Conservation (phyloP, 2,113 vertebrate genomes). For the Rhabdomys dilectus region DNA sequence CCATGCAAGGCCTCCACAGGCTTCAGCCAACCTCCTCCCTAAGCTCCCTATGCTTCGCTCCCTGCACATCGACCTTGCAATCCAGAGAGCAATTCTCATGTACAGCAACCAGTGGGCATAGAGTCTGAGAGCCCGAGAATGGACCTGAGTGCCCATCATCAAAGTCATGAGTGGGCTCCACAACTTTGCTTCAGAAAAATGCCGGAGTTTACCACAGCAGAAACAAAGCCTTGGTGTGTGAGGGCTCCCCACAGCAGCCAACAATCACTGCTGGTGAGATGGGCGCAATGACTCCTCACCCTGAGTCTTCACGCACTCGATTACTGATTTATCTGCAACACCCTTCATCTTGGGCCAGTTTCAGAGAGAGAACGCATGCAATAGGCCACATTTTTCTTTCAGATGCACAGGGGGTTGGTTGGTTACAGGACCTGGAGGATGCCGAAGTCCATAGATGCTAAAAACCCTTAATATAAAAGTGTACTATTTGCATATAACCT, state of each 20-base stretch:
- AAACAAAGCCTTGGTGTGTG: no score
- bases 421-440: background rate
- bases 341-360: background rate
- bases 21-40: background rate
- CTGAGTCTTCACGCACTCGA: background rate
- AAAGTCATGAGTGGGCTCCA: background rate
- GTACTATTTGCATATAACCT: background rate
- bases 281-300: background rate
- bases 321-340: background rate
- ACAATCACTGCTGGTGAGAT: background rate
- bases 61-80: background rate
- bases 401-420: background rate
- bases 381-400: background rate
- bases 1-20: background rate
- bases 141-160: background rate
- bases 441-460: background rate
- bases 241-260: background rate
- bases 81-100: background rate
- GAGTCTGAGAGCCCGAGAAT: background rate
- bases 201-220: background rate
- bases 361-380: background rate
- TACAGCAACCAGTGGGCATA: background rate
- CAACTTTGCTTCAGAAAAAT: background rate
- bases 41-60: background rate
- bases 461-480: background rate